A percentile compares a stretch with the other conserved stretches of the same genome.
phyloP scores from a whole-genome alignment of 2,113 vertebrate species.

The Oreochromis niloticus region DNA sequence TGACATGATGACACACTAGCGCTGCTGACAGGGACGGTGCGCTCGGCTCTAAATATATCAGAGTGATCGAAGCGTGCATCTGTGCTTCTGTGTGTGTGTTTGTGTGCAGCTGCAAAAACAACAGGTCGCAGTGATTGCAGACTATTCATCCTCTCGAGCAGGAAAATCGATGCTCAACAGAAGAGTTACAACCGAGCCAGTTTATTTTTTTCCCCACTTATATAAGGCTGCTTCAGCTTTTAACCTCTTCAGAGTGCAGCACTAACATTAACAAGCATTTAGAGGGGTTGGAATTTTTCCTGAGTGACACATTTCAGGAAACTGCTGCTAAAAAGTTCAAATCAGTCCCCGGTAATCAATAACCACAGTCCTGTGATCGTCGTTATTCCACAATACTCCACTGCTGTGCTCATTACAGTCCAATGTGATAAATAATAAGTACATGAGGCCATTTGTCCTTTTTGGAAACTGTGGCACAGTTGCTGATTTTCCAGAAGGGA shows the following conservation, averaged over 20 bases:
- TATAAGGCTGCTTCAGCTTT: neutral
- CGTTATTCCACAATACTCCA: neutral
- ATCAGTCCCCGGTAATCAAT: neutral
- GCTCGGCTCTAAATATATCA: neutral
- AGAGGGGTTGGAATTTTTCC: neutral
- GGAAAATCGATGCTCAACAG: neutral
- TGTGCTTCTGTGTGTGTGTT: neutral
- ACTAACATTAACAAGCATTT: neutral
- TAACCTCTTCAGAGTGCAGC: neutral
- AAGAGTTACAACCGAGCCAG: neutral
- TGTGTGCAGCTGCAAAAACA: neutral
- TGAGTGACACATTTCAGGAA: neutral
- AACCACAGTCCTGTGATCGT: neutral
- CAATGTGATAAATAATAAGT: neutral
- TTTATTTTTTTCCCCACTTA: neutral
- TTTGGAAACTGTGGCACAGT: neutral
- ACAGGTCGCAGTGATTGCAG: neutral
- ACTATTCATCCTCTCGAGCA: neutral
- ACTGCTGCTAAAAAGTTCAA: neutral
- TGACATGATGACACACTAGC: neutral
- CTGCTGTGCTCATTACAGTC: fast-evolving
- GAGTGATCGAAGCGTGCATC: neutral
- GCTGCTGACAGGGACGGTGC: neutral
- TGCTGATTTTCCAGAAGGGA: neutral
- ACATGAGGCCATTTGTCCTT: neutral